Evolutionary conservation across 2,888 invertebrate genomes (phyloP), one percentile per base, ranked within the genome.

Genomic region (Andrena minutula): DNA sequence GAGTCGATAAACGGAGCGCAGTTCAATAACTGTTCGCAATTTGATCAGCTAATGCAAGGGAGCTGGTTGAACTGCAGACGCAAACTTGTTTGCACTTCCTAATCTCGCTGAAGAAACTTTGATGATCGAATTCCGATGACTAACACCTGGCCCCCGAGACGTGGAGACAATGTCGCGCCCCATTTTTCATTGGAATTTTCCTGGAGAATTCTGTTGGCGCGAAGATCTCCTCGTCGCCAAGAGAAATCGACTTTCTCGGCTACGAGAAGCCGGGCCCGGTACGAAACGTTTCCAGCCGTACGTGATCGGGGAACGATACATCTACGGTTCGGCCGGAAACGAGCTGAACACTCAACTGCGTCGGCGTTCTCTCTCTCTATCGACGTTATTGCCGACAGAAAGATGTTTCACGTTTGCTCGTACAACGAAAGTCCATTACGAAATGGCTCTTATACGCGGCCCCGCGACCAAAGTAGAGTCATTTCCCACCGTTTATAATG

Each of bases 381-480:
- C 82, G 76, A 79, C 85, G 73, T 85, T 87, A 85, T 85, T 80
- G 80, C 88, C 58, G 72, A 35, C 82, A 84, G 79, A 88, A 86
- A 87, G 83, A 83, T 87, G 85, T 83, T 79, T 81, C 82, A 58
- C 84, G 68, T 70, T 77, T 81, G 66, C 76, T 56, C 79, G 56
- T 86, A 88, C 88, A 87, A 65, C 85, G 76, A 86, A 88, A 88
- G 75, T 87, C 88, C 88, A 88, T 88, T 88, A 88, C 75, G 78
- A 61, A 80, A 83, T 86, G 74, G 60, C 79, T 69, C 76, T 73
- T 76, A 66, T 68, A 26, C 74, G 41, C 64, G 69, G 30, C 47
- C 6, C 47, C 53, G 28, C 69, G 23, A 70, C 56, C 35, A 63
- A 60, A 51, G 47, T 78, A 53, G 20, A 51, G 35, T 79, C 75